phyloP scores from a whole-genome alignment of 2,113 vertebrate species.

The Archilochus colubris region DNA sequence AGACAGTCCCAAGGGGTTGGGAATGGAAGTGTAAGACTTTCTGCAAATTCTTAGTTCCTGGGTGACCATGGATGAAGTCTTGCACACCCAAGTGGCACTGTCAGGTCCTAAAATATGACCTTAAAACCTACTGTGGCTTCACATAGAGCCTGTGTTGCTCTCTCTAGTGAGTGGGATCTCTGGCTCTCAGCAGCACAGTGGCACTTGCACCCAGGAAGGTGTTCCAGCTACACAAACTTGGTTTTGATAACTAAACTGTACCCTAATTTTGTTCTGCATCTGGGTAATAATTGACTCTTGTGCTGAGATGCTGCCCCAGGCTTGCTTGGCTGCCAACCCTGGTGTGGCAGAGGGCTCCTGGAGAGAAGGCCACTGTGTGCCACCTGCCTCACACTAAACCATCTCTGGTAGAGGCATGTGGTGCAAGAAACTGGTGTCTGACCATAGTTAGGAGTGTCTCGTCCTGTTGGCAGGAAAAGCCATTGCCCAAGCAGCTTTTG shows the following conservation, averaged over 20 bases:
- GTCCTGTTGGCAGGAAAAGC: not conserved
- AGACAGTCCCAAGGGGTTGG: no score
- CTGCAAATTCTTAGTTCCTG: not conserved
- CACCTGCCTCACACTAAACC: not conserved
- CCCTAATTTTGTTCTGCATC: not conserved
- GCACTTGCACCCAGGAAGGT: not conserved
- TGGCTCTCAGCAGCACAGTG: rapidly evolving
- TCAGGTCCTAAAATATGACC: not conserved
- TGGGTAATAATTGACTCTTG: not conserved
- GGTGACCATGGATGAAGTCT: not conserved
- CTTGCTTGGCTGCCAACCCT: not conserved
- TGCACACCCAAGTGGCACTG: no score
- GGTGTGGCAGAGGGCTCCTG: not conserved
- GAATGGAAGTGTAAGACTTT: rapidly evolving
- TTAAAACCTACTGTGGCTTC: not conserved
- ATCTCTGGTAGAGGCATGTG: rapidly evolving
- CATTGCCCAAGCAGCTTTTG: rapidly evolving
- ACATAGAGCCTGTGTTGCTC: not conserved
- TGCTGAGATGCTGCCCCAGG: not conserved
- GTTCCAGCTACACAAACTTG: not conserved
- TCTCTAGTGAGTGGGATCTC: not conserved
- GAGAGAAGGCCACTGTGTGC: not conserved
- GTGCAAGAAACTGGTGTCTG: no score
- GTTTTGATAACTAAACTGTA: not conserved
- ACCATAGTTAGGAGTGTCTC: not conserved